Conservation (phyloP, 2,888 invertebrate species). For the Drosophila maculinotata region DNA sequence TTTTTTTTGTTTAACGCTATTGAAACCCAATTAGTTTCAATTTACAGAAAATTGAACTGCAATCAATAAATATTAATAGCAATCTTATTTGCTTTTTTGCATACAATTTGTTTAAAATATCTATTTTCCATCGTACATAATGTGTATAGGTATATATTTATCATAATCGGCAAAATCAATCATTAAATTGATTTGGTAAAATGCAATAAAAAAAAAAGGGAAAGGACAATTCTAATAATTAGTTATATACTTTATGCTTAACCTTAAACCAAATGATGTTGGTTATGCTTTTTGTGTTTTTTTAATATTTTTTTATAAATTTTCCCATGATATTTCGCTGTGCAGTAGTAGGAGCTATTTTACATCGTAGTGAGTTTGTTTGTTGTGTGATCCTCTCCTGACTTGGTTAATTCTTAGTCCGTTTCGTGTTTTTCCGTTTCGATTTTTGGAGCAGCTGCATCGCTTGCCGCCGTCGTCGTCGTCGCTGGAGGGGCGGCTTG, state of each 20-base stretch:
- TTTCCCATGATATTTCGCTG: slow-evolving; percentile 23
- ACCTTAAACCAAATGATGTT: slow-evolving; percentile 34
- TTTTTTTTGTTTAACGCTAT: no score
- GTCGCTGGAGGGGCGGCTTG: slow-evolving; percentile 25
- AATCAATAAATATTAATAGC: not conserved
- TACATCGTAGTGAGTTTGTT: slow-evolving; percentile 11
- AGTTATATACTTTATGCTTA: slow-evolving; percentile 32
- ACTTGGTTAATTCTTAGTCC: slow-evolving; percentile 69
- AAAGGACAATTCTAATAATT: slow-evolving; percentile 14
- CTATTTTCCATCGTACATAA: slow-evolving; percentile 29
- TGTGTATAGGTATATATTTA: slow-evolving; percentile 21
- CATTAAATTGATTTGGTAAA: slow-evolving; percentile 30
- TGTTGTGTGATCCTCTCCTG: not conserved
- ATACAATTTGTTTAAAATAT: slow-evolving; percentile 43
- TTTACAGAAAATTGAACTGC: no score
- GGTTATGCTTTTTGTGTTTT: not conserved
- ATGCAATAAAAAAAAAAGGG: slow-evolving; percentile 14
- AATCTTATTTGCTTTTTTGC: slow-evolving; percentile 7
- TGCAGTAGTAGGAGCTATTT: slow-evolving; percentile 28
- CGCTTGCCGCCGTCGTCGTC: slow-evolving; percentile 36
- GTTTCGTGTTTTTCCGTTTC: slow-evolving; percentile 84
- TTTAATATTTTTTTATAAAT: slow-evolving; percentile 4
- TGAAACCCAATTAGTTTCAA: not conserved
- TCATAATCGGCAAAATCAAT: slow-evolving; percentile 30
- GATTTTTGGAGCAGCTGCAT: slow-evolving; percentile 60